phyloP scores from a whole-genome alignment of 2,113 vertebrate genomes.

The Lathamus discolor region DNA sequence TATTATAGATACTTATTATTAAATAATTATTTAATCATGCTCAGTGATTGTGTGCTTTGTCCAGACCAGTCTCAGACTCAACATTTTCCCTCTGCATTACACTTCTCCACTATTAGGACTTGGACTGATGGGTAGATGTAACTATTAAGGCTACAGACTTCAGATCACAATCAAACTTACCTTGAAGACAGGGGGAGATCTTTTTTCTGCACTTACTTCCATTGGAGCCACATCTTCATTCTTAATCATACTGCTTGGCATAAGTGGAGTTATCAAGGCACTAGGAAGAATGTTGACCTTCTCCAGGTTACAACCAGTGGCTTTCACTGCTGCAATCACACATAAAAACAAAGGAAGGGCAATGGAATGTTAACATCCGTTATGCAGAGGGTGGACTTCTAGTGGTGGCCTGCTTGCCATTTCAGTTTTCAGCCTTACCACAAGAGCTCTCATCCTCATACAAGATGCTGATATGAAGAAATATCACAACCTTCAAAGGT shows the following conservation, averaged over 20 bases:
- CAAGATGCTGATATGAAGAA: not conserved
- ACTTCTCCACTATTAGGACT: not conserved
- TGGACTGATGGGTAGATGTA: not conserved
- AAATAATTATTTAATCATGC: too few species aligned
- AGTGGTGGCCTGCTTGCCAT: not conserved
- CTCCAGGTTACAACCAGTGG: constrained; percentile 81
- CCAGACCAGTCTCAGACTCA: not conserved
- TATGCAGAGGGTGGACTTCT: not conserved
- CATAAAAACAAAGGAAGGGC: not conserved
- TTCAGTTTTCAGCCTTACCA: not conserved
- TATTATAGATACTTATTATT: not conserved
- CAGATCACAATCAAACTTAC: constrained; percentile 51
- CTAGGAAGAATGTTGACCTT: constrained; percentile 80
- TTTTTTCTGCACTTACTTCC: constrained; percentile 90
- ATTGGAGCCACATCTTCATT: constrained; percentile 93
- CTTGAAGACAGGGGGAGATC: constrained; percentile 82
- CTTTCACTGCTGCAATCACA: constrained; percentile 76
- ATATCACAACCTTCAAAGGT: not conserved
- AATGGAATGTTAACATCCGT: not conserved
- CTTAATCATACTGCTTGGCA: constrained; percentile 87
- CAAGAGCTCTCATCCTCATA: not conserved
- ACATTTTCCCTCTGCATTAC: not conserved
- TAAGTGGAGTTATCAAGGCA: constrained; percentile 86
- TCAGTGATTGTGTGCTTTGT: not conserved
- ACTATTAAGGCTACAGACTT: not conserved